Evolutionary conservation across 2,888 invertebrate species (phyloP).

Genomic region (Rhagium mordax): DNA sequence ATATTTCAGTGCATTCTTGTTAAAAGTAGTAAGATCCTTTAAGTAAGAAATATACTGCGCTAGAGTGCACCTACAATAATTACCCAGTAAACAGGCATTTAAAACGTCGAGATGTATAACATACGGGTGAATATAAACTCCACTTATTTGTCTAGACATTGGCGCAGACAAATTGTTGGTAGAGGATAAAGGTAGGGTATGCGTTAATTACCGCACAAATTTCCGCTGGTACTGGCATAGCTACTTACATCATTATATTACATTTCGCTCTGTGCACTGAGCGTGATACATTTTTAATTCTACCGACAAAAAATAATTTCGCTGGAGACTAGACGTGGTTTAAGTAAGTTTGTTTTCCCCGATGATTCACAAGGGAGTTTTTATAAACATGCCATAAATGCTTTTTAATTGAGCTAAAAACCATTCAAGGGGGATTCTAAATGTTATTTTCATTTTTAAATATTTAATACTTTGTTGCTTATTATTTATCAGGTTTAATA

Average conservation of each 20-base stretch:
- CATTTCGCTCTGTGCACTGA: background rate
- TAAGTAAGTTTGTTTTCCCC: background rate
- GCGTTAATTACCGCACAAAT: background rate
- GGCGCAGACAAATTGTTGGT: background rate
- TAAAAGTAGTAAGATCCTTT: constrained; percentile 22
- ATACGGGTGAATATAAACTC: constrained; percentile 14
- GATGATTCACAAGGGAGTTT: too few relatives aligned
- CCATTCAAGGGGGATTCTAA: too few relatives aligned
- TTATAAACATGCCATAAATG: too few relatives aligned
- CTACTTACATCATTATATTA: background rate
- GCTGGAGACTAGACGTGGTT: background rate
- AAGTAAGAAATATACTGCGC: constrained; percentile 8
- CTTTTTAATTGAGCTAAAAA: too few relatives aligned
- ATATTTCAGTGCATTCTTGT: constrained; percentile 16
- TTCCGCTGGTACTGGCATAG: background rate
- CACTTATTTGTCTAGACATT: constrained; percentile 14
- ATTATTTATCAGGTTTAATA: too few relatives aligned
- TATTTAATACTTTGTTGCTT: too few relatives aligned
- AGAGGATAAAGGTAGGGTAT: background rate
- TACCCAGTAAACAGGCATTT: constrained; percentile 21
- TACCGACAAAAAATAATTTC: background rate
- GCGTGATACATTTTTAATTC: background rate
- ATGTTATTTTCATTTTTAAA: too few relatives aligned
- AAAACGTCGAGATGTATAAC: constrained; percentile 15
- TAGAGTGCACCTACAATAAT: constrained; percentile 14